Evolutionary conservation across 2,888 invertebrate species (phyloP), one percentile per base, ranked within the genome.

Genomic region (Azorinus chamasolen): DNA sequence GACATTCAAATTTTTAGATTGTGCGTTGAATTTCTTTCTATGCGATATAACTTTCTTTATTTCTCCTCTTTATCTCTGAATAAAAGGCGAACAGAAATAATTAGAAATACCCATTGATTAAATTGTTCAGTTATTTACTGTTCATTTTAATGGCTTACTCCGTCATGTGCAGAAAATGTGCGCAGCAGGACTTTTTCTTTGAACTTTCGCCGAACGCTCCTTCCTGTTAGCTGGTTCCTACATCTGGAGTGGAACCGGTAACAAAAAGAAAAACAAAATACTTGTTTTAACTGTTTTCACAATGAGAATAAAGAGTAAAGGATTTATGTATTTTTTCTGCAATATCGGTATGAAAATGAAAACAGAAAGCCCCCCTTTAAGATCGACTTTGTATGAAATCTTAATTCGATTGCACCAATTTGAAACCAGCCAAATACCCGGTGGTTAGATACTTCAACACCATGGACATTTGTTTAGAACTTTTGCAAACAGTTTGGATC

Each of bases 101-200:
- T 32, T 32, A 32, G 32, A 32, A 32, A 32, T 32, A 32, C 32
- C 32, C 32, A 32, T 32, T 77, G 66, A 77, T 71, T 77, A 63
- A 72, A 77, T 62, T 71, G 71, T 77, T 57, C 50, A 71, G 63
- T 71, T 72, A 77, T 72, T 72, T 69, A 72, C 72, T 72, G 78
- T 72, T 63, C 55, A 72, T 69, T 78, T 69, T 69, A 72, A 50
- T 46, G 64, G 50, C 22, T 53, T 59, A 45, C 46, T 10, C 64
- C 78, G 61, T 72, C 72, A 72, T 46, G 50, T 48, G 54, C 78
- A 78, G 72, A 65, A 48, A 68, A 64, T 48, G 32, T 22, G 41
- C 72, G 22, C 72, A 72, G 64, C 64, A 32, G 46, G 72, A 48
- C 41, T 37, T 51, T 55, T 43, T 24, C 72, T 78, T 78, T 78